Evolutionary conservation across 2,113 vertebrate genomes (phyloP).

Genomic region (Cariama cristata): DNA sequence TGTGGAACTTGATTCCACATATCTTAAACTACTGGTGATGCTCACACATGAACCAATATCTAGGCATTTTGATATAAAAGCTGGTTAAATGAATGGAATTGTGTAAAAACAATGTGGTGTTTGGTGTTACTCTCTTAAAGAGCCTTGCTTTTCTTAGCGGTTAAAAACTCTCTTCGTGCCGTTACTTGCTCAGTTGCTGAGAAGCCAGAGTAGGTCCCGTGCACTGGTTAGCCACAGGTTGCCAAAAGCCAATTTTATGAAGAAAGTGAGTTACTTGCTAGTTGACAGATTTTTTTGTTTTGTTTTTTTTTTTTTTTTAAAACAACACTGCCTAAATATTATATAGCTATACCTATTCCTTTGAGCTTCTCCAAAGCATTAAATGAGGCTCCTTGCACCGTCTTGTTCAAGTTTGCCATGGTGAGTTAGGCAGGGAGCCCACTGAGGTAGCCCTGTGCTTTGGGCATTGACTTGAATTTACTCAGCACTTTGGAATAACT

Average conservation of each 20-base stretch:
- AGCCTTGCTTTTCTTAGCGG: background rate
- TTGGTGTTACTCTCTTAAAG: background rate
- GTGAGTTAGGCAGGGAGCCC: background rate
- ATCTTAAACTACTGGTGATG: conserved; percentile 1
- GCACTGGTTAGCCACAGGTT: background rate
- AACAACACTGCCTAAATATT: background rate
- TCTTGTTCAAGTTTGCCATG: background rate
- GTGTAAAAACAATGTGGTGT: background rate
- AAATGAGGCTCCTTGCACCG: background rate
- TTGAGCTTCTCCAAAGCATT: background rate
- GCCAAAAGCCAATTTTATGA: background rate
- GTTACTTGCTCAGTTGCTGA: background rate
- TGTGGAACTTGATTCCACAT: conserved; percentile 10
- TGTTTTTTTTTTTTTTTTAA: background rate
- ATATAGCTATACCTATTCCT: background rate
- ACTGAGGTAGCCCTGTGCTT: background rate
- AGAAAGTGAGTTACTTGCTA: background rate
- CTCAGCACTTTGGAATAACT: background rate
- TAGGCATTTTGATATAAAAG: background rate
- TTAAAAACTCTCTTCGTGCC: background rate
- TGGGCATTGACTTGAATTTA: background rate
- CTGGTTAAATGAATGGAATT: background rate
- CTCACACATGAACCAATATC: background rate
- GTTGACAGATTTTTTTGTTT: background rate
- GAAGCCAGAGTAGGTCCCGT: background rate